Base-by-base conservation (phyloP, 1,140 invertebrate species). In the Zophobas atratus region DNA sequence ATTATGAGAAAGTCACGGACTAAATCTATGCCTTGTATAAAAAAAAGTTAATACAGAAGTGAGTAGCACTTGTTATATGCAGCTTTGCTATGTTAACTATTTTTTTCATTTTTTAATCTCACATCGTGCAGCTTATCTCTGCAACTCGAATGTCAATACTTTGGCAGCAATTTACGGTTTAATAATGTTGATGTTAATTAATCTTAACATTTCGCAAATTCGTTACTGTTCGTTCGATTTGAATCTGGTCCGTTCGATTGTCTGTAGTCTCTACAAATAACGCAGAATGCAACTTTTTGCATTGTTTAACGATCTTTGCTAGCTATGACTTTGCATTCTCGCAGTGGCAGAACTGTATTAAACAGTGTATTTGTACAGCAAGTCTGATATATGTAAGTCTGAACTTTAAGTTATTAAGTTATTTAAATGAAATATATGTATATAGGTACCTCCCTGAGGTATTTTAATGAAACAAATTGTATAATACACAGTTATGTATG, bases 61-160 rank as follows among this genome's bases (percentile, higher is more conserved):
- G 80, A 74, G 78, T 79, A 80, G 84, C 84, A 84, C 84, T 82
- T 83, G 84, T 85, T 85, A 85, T 85, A 84, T 76, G 84, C 84
- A 84, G 82, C 81, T 85, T 85, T 77, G 82, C 80, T 81, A 80
- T 75, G 70, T 70, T 78, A 76, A 80, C 75, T 82, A 20, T 20
- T 20, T 80, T 80, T 81, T 82, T 82, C 77, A 63, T 77, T 81
- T 81, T 70, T 79, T 70, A 76, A 38, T 72, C 73, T 60, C 73
- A 73, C 53, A 77, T 32, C 48, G 79, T 79, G 78, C 80, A 77
- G 79, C 81, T 81, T 81, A 70, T 82, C 77, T 79, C 78, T 79
- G 80, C 79, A 77, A 79, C 48, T 77, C 46, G 71, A 49, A 49
- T 77, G 72, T 80, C 74, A 78, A 77, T 77, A 49, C 34, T 70